Base-by-base conservation (phyloP, 2,888 invertebrate genomes). In the Tricholauxania praeusta region DNA sequence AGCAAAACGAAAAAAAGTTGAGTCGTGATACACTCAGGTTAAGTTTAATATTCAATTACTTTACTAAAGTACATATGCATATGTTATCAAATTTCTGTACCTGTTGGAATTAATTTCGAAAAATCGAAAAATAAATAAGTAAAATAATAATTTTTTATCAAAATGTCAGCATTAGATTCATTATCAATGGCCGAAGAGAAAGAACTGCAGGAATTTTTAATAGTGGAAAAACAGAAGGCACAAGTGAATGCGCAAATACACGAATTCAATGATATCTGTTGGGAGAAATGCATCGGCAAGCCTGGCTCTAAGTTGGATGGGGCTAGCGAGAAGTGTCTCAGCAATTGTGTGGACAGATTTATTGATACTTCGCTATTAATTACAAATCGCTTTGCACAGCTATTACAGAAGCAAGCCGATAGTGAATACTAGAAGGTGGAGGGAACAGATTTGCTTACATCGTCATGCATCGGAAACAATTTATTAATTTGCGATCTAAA, bases 231-330 rank as follows among this genome's bases (percentile, higher is more conserved):
- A 85, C 95, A 96, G 85, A 96, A 95, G 84, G 96, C 96, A 2
- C 94, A 95, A 88, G 92, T 96, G 79, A 94, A 95, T 87, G 94
- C 94, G 74, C 96, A 97, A 96, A 94, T 98, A 76, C 96, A 96
- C 82, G 94, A 95, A 86, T 94, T 98, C 85, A 96, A 95, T 81
- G 97, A 97, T 82, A 92, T 95, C 78, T 98, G 98, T 85, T 98
- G 98, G 98, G 97, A 98, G 19, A 96, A 96, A 85, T 98, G 98
- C 85, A 91, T 98, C 51, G 96, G 96, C 71, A 96, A 96, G 83
- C 96, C 97, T 6, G 91, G 94, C 49, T 91, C 92, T 60, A 97
- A 96, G 88, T 87, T 98, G 78, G 97, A 97, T 85, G 92, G 93
- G 71, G 91, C 92, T 81, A 96, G 96, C 1, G 97, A 98, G 88